Conservation (phyloP, 2,113 vertebrate genomes). For the Dicentrarchus labrax region DNA sequence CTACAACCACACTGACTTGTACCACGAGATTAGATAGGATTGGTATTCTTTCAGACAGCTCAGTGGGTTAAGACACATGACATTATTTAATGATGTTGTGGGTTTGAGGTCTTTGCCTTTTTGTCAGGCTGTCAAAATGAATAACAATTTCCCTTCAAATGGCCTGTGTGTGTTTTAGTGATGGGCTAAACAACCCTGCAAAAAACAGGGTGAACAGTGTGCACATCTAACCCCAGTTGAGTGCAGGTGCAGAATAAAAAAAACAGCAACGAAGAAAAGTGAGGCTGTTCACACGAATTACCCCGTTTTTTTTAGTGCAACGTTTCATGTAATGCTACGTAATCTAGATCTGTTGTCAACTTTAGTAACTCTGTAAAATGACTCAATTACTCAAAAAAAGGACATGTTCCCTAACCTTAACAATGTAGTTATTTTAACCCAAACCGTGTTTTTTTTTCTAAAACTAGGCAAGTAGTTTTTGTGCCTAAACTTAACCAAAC, state of each 20-base stretch:
- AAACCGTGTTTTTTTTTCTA: too few species aligned
- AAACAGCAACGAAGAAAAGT: too few species aligned
- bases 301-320: too few species aligned
- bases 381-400: too few species aligned
- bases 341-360: too few species aligned
- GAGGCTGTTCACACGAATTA: too few species aligned
- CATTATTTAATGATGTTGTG: slow-evolving; percentile 56
- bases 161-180: background rate
- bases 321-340: too few species aligned
- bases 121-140: slow-evolving; percentile 54
- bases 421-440: too few species aligned
- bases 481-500: too few species aligned
- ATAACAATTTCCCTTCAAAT: slow-evolving; percentile 34
- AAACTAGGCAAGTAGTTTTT: too few species aligned
- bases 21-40: slow-evolving; percentile 31
- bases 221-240: background rate
- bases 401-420: too few species aligned
- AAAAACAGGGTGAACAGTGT: background rate
- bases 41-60: slow-evolving; percentile 47
- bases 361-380: too few species aligned
- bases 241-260: background rate
- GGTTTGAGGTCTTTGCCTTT: slow-evolving; percentile 43
- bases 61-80: slow-evolving; percentile 27
- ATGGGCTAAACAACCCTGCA: background rate
- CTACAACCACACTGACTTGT: slow-evolving; percentile 29